Evolutionary conservation across 2,888 invertebrate genomes (phyloP), one percentile per base, ranked within the genome.

Genomic region (Napeogenes sylphis): DNA sequence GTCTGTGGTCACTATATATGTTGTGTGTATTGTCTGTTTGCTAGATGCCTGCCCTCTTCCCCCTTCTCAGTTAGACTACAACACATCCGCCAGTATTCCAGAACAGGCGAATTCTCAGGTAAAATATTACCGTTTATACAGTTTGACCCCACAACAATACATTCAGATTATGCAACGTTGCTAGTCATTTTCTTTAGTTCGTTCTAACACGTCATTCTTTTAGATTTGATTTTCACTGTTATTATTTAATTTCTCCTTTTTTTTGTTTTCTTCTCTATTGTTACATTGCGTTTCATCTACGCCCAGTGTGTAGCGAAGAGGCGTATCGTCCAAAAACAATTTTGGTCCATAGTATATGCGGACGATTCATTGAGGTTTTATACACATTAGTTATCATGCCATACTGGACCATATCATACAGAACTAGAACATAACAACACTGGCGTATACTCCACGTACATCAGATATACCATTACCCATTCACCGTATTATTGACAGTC

Each of bases 1-100:
- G 87, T 90, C 89, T 90, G 90, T 90, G 90, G 89, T 90, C 90
- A 90, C 90, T 90, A 90, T 91, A 90, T 92, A 92, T 92, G 92
- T 92, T 92, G 92, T 93, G 92, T 93, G 92, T 94, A 94, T 95
- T 96, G 95, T 96, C 95, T 95, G 96, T 90, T 96, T 95, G 95
- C 95, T 96, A 96, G 96, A 96, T 96, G 95, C 95, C 95, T 96
- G 96, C 95, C 94, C 94, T 94, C 94, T 94, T 94, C 94, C 94
- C 94, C 94, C 94, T 94, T 93, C 91, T 92, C 93, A 94, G 94
- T 94, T 94, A 94, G 94, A 95, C 94, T 94, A 94, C 94, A 94
- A 94, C 94, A 94, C 94, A 94, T 94, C 92, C 94, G 91, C 91
- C 91, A 91, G 91, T 90, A 91, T 92, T 92, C 92, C 92, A 92